phyloP scores from a whole-genome alignment of 2,888 invertebrate species.

The Esperia sulphurella region DNA sequence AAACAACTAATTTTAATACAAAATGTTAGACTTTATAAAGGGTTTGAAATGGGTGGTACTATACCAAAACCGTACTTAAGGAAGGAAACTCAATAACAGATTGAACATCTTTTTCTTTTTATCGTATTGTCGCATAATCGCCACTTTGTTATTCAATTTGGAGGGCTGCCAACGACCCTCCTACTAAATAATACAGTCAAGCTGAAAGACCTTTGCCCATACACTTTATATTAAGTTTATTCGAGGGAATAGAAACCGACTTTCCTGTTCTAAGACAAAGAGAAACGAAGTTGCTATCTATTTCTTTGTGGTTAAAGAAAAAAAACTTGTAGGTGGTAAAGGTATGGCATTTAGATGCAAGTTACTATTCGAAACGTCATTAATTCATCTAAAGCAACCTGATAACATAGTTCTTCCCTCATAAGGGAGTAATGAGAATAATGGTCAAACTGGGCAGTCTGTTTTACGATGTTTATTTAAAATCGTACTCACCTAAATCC shows the following conservation, averaged over 20 bases:
- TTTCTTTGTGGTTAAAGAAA: no score
- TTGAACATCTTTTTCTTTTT: conserved; percentile 30
- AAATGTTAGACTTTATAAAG: background rate
- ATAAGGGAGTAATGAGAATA: no score
- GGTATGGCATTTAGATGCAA: no score
- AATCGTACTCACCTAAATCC: no score
- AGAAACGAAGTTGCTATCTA: no score
- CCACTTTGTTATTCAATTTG: conserved; percentile 66
- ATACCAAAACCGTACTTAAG: background rate
- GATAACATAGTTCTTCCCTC: no score
- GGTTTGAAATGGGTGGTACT: background rate
- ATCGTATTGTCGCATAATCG: conserved; percentile 50
- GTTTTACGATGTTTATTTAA: no score
- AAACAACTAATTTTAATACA: background rate
- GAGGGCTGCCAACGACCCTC: conserved; percentile 45
- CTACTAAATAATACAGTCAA: conserved; percentile 44
- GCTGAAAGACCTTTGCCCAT: conserved; percentile 16
- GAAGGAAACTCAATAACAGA: background rate
- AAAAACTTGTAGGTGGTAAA: no score
- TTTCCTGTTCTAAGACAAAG: no score
- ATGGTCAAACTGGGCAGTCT: no score
- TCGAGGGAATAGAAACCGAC: background rate
- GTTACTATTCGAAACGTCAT: no score
- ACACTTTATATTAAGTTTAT: background rate
- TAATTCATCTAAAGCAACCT: no score